phyloP scores from a whole-genome alignment of 2,797 vertebrate species.

The Myotis myotis region DNA sequence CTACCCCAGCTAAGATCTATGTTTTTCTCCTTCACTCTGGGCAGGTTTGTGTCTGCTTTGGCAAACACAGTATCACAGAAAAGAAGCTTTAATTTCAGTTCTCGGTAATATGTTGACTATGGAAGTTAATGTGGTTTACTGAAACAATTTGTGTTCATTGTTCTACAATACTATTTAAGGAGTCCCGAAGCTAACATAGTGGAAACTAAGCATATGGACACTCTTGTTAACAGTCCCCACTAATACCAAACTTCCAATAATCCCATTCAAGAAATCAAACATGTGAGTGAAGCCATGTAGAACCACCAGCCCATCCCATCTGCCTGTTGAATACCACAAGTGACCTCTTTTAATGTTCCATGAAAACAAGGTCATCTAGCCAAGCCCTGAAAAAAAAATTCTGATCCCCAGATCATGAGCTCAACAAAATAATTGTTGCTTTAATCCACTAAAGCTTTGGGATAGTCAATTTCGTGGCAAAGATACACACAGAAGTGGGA shows the following conservation, averaged over 20 bases:
- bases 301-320: neutral
- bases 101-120: neutral
- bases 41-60: neutral
- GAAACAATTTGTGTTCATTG: neutral
- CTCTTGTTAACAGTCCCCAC: neutral
- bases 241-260: neutral
- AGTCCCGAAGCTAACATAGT: neutral
- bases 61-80: neutral
- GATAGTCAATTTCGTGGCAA: neutral
- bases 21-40: neutral
- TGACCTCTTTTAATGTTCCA: neutral
- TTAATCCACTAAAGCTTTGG: neutral
- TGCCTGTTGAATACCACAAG: neutral
- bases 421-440: neutral
- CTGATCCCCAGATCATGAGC: neutral
- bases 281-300: neutral
- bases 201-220: neutral
- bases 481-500: neutral
- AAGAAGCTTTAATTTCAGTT: neutral
- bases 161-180: neutral
- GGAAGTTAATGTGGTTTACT: neutral
- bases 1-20: neutral
- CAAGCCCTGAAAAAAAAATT: neutral
- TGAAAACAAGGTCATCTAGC: neutral
- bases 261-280: neutral